Base-by-base conservation (phyloP, 2,797 vertebrate genomes). In the Salmo trutta region DNA sequence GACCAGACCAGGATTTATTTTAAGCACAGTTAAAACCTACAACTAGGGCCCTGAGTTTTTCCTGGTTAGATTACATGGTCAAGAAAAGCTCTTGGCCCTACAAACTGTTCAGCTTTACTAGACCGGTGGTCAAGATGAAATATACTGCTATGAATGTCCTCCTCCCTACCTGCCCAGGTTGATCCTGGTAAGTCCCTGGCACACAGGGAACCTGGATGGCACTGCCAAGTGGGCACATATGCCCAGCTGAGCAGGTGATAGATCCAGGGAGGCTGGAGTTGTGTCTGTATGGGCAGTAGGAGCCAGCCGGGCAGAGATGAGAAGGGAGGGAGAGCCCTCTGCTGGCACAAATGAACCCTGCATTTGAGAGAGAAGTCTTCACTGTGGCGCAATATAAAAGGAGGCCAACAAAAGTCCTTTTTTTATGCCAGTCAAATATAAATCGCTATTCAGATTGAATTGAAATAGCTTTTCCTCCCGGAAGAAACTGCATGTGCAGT, bases 171-270 rank as follows among this genome's bases (percentile, higher is more conserved):
- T 96, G 94, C 24, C 95, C 95, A 72, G 87, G 76, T 83, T 93
- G 91, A 71, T 94, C 93, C 85, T 98, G 97, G 71, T 95, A 97
- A 51, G 94, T 94, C 21, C 97, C 97, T 17, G 92, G 83, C 1
- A 87, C 84, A 76, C 97, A 99, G 6, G 91, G 87, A 15, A 86
- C 33, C 33, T 94, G 94, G 72, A 84, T 84, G 14, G 86, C 67
- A 82, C 95, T 96, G 74, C 97, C 96, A 74, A 81, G 6, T 16
- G 96, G 96, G 65, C 97, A 99, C 68, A 90, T 94, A 83, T 95
- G 89, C 65, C 97, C 97, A 80, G 88, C 77, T 53, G 94, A 93
- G 80, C 97, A 98, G 24, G 87, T 68, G 73, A 86, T 16, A 15
- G 74, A 52, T 52, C 64, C 7, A 5, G 71, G 81, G 82, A 80